phyloP scores from a whole-genome alignment of 2,797 vertebrate genomes.

The Gastrophryne carolinensis region DNA sequence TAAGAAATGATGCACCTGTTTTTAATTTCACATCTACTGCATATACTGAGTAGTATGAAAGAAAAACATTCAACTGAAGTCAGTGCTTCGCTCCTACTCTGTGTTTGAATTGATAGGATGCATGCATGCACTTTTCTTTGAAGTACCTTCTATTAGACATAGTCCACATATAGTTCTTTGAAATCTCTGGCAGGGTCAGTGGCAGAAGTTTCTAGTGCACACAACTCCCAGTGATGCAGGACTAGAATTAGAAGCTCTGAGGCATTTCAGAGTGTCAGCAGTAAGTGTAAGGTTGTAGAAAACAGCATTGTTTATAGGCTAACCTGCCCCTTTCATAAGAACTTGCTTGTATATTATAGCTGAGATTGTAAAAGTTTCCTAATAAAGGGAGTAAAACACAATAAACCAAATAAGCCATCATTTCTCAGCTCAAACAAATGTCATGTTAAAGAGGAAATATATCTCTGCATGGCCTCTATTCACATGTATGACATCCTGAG shows the following conservation, averaged over 20 bases:
- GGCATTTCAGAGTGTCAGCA: background rate
- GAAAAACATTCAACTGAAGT: conserved; percentile 15
- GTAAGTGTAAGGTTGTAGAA: background rate
- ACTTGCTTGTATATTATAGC: too few species aligned
- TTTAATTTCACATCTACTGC: conserved; percentile 37
- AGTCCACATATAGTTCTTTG: background rate
- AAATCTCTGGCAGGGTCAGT: background rate
- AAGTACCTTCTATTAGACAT: conserved; percentile 14
- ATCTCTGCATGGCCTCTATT: background rate
- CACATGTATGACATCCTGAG: background rate
- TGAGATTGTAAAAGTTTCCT: too few species aligned
- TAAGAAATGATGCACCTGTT: conserved; percentile 47
- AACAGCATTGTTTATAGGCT: too few species aligned
- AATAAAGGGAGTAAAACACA: too few species aligned
- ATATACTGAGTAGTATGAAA: conserved; percentile 19
- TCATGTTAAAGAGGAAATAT: too few species aligned
- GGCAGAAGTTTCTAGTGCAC: background rate
- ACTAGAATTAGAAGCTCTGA: background rate
- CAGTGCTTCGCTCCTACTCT: conserved; percentile 21
- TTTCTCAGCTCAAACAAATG: too few species aligned
- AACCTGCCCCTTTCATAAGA: too few species aligned
- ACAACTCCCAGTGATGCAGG: background rate
- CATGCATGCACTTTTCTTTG: conserved; percentile 1
- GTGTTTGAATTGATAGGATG: conserved; percentile 22
- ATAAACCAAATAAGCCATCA: too few species aligned